phyloP scores from a whole-genome alignment of 2,888 invertebrate genomes.

The Sminthurinus aureus region DNA sequence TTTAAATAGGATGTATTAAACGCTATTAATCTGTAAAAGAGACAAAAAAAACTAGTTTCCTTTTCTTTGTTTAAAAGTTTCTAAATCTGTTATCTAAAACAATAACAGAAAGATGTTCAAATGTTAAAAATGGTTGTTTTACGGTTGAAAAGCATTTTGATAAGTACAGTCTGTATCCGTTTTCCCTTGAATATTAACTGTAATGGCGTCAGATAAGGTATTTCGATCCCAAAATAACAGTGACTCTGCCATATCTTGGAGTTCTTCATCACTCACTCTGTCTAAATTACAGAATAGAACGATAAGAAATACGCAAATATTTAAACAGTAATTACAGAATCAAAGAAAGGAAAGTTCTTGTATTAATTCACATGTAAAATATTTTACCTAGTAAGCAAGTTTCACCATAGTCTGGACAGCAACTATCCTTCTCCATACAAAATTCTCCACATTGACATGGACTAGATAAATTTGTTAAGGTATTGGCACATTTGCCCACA shows the following conservation, averaged over 20 bases:
- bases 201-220: not conserved
- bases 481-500: too few species aligned
- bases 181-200: not conserved
- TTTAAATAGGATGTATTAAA: not conserved
- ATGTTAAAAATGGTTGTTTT: not conserved
- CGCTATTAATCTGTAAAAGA: not conserved
- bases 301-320: not conserved
- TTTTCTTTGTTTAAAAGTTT: not conserved
- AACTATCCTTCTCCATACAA: too few species aligned
- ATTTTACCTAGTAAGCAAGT: not conserved
- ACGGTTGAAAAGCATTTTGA: not conserved
- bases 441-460: too few species aligned
- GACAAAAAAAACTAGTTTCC: not conserved
- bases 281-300: not conserved
- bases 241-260: constrained; percentile 14
- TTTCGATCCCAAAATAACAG: constrained; percentile 23
- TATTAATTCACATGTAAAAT: not conserved
- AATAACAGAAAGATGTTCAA: not conserved
- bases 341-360: not conserved
- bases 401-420: constrained; percentile 2
- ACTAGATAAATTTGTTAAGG: too few species aligned
- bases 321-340: not conserved
- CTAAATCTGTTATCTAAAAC: not conserved
- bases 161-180: not conserved
- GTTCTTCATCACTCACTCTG: constrained; percentile 7